These are phyloP conservation scores for Orientallactaga bullata DNA, from an alignment of 2,113 vertebrate genomes.

Conservation along the genomic window DNA sequence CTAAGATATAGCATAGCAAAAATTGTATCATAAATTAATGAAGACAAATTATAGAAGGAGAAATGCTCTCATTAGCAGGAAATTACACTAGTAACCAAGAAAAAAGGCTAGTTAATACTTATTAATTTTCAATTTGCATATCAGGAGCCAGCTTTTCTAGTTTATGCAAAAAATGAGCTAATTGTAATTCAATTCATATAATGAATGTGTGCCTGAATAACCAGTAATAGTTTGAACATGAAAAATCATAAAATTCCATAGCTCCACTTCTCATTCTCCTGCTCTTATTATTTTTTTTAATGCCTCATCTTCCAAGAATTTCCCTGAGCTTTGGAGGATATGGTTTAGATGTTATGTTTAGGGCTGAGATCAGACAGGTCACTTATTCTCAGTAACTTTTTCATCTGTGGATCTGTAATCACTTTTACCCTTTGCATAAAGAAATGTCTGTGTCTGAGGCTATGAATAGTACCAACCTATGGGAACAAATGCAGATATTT, in stretches of 20 bases:
- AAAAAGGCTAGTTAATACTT: conserved; percentile 20
- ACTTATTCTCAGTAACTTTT: no score
- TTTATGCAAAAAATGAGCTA: neutral
- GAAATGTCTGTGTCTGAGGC: no score
- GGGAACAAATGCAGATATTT: no score
- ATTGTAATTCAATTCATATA: neutral
- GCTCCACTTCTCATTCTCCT: no score
- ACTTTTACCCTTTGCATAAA: no score
- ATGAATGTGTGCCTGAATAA: neutral
- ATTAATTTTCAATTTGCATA: conserved; percentile 16
- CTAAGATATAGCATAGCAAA: neutral
- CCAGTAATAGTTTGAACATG: neutral
- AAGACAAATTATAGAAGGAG: neutral
- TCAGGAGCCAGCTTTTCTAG: neutral
- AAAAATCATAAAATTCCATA: conserved; percentile 21
- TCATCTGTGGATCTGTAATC: no score
- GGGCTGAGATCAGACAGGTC: no score
- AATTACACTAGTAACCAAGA: neutral
- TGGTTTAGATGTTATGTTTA: no score
- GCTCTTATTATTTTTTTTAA: no score
- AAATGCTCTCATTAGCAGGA: neutral
- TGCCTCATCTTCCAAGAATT: no score
- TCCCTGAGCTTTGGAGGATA: no score
- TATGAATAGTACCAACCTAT: no score
- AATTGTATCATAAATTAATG: neutral